These are phyloP conservation scores for Frankliniella intonsa DNA, from an alignment of 2,888 invertebrate species.

Conservation along the genomic window DNA sequence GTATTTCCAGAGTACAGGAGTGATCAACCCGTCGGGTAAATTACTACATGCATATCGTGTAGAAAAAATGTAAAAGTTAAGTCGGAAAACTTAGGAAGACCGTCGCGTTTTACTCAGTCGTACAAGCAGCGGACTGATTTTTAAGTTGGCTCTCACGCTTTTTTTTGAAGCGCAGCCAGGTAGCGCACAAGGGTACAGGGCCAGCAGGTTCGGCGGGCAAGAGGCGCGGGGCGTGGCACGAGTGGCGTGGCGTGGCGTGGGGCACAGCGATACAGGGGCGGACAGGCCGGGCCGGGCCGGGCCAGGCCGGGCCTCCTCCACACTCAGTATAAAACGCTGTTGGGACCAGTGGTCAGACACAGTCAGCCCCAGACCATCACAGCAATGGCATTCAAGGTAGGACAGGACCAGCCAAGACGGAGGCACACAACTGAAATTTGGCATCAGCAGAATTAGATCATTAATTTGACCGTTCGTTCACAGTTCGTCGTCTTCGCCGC, in stretches of 20 bases:
- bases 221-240: not conserved
- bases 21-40: no score
- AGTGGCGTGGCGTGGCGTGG: not conserved
- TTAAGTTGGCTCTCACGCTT: no score
- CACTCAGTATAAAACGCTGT: not conserved
- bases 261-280: not conserved
- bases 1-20: no score
- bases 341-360: not conserved
- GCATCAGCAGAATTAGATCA: no score
- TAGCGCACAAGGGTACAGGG: not conserved
- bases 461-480: not conserved
- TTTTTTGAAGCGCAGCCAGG: no score
- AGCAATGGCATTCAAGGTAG: not conserved
- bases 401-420: not conserved
- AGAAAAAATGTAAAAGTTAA: no score
- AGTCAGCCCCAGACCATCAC: not conserved
- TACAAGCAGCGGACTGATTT: no score
- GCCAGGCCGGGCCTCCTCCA: not conserved
- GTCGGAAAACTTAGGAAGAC: no score
- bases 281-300: not conserved
- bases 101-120: no score
- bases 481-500: slow-evolving; percentile 48
- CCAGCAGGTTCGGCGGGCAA: not conserved
- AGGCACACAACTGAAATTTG: no score
- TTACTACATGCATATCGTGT: no score